Conservation (phyloP, 2,888 invertebrate genomes). For the Eupithecia insigniata region DNA sequence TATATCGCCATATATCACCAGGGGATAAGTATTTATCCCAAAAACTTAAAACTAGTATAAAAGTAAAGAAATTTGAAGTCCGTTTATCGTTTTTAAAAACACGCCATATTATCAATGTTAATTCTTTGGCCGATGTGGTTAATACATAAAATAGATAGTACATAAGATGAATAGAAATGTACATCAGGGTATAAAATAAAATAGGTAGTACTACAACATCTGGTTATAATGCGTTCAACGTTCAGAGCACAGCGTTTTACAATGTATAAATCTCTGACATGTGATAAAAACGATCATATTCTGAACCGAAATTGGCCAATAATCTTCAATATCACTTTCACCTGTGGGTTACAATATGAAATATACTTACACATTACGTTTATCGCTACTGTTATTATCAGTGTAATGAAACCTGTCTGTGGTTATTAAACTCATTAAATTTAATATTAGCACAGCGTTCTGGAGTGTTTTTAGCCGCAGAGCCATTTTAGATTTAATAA, state of each 20-base stretch:
- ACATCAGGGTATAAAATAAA: background rate
- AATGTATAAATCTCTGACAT: conserved; percentile 11
- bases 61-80: no score
- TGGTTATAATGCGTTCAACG: background rate
- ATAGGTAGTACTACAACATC: background rate
- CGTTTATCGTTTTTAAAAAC: no score
- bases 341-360: conserved; percentile 43
- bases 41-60: no score
- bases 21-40: no score
- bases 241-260: background rate
- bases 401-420: conserved; percentile 45
- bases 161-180: no score
- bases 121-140: no score
- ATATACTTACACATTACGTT: conserved; percentile 38
- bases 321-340: conserved; percentile 40
- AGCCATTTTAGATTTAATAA: conserved; percentile 24
- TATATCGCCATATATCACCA: no score
- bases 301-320: conserved; percentile 34
- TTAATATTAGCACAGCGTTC: conserved; percentile 33
- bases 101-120: no score
- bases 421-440: conserved; percentile 46
- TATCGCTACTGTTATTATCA: conserved; percentile 39
- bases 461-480: conserved; percentile 28
- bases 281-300: conserved; percentile 21
- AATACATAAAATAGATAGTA: no score